Percentiles rank a stretch among this genome's conserved stretches.
Conservation (phyloP, 1,140 invertebrate species). For the fruit fly (Drosophila melanogaster) region Release_6_plus_ISO1_MT NT_037436.4:4442501-4443000, state of each 20-base stretch:
- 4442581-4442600: slow-evolving; percentile 20
- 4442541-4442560: slow-evolving; percentile 36
- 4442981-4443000: neutral
- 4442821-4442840: slow-evolving; percentile 15
- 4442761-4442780: slow-evolving; percentile 34
- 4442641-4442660: slow-evolving; percentile 13
- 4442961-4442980: no score
- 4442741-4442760: slow-evolving; percentile 38
- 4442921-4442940: no score
- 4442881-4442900: no score
- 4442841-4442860: no score
- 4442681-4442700: neutral
- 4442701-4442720: slow-evolving; percentile 13
- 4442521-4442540: slow-evolving; percentile 28
- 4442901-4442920: no score
- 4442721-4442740: slow-evolving; percentile 19
- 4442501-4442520: slow-evolving; percentile 39
- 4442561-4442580: slow-evolving; percentile 32
- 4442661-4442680: slow-evolving; percentile 8
- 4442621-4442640: slow-evolving; percentile 25
- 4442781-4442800: slow-evolving; percentile 38
- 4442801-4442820: slow-evolving; percentile 21
- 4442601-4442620: slow-evolving; percentile 31
- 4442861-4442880: no score
- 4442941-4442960: no score